phyloP scores from a whole-genome alignment of 2,797 vertebrate genomes.

The Dendrocincla fuliginosa region DNA sequence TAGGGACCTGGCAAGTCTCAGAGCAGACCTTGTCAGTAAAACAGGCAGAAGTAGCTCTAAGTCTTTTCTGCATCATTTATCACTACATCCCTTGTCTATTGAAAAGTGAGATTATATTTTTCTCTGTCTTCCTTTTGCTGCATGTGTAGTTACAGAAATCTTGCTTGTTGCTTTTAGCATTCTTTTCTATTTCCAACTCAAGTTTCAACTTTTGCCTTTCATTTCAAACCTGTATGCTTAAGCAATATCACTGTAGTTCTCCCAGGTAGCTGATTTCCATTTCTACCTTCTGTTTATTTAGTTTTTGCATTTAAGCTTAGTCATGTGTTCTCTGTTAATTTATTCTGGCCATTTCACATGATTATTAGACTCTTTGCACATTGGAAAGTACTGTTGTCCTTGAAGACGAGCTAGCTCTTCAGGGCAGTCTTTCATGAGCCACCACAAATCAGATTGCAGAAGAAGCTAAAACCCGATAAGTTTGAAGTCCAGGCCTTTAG shows the following conservation, averaged over 20 bases:
- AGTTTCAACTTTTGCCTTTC: not conserved
- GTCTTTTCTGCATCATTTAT: not conserved
- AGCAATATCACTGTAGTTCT: not conserved
- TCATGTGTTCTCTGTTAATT: not conserved
- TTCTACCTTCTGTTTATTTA: not conserved
- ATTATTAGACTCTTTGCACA: not conserved
- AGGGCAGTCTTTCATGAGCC: accelerated
- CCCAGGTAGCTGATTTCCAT: not conserved
- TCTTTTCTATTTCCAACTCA: not conserved
- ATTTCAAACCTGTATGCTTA: not conserved
- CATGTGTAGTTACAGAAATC: not conserved
- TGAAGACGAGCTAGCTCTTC: not conserved
- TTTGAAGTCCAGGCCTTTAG: not conserved
- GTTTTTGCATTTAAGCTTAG: not conserved
- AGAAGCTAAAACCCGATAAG: not conserved
- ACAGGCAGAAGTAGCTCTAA: not conserved
- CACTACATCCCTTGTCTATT: not conserved
- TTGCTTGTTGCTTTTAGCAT: not conserved
- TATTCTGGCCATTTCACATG: not conserved
- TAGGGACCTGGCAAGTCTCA: not conserved
- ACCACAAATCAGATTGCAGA: not conserved
- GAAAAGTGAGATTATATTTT: not conserved
- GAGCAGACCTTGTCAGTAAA: not conserved
- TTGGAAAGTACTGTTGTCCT: not conserved
- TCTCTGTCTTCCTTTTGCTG: not conserved